phyloP scores from a whole-genome alignment of 1,140 invertebrate genomes.

The Cherax quadricarinatus region DNA sequence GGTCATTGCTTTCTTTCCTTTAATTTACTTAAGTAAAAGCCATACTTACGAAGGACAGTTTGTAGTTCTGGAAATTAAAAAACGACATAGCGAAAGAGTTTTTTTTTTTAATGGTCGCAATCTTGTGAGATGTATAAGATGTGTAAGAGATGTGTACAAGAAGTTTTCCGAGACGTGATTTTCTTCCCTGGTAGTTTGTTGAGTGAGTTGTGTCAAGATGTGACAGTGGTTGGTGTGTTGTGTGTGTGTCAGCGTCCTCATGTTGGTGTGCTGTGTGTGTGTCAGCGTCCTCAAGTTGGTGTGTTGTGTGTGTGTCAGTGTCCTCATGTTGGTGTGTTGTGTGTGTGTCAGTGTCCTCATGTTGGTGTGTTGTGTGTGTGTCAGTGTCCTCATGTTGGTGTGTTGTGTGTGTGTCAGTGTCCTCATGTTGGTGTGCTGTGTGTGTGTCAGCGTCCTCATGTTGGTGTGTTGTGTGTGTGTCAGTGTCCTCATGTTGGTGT shows the following conservation, averaged over 20 bases:
- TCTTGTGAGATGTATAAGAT: too few species aligned
- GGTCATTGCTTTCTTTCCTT: neutral
- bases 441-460: neutral
- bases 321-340: too few species aligned
- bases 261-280: neutral
- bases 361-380: neutral
- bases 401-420: neutral
- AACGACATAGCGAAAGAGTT: neutral
- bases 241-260: neutral
- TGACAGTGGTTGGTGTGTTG: neutral
- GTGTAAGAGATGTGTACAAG: too few species aligned
- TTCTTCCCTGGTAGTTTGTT: too few species aligned
- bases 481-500: neutral
- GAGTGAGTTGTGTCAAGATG: neutral
- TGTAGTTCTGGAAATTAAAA: neutral
- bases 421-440: neutral
- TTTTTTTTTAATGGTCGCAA: neutral
- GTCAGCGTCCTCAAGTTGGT: too few species aligned
- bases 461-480: neutral
- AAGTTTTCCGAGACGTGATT: too few species aligned
- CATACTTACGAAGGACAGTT: neutral
- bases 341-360: neutral
- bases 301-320: neutral
- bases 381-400: too few species aligned
- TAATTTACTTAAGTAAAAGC: conserved; percentile 1